Evolutionary conservation across 1,140 invertebrate species (phyloP).

Genomic region (Drosophila grimshawi): DNA sequence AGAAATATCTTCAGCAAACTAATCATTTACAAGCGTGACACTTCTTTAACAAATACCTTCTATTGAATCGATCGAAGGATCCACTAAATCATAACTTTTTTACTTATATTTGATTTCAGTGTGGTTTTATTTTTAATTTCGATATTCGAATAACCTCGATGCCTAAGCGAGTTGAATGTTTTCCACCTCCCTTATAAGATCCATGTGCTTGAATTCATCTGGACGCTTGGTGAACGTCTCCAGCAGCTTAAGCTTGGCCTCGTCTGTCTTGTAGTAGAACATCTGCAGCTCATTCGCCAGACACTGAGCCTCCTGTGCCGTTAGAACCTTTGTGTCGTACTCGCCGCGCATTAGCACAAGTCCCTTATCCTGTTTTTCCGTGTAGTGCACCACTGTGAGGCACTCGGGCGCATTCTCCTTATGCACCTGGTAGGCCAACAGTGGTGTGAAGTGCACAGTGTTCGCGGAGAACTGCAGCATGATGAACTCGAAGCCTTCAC

Average conservation of each 20-base stretch:
- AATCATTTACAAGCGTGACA: too few species aligned
- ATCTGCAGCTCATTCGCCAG: conserved; percentile 94
- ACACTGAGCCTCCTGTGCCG: conserved; percentile 92
- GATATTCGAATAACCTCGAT: not conserved
- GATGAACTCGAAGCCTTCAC: conserved; percentile 95
- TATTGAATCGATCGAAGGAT: too few species aligned
- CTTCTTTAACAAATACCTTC: too few species aligned
- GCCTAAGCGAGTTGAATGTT: conserved; percentile 86
- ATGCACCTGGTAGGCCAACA: conserved; percentile 94
- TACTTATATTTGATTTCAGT: not conserved
- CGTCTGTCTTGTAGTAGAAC: conserved; percentile 90
- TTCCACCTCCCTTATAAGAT: conserved; percentile 92
- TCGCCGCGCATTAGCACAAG: conserved; percentile 95
- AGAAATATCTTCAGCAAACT: too few species aligned
- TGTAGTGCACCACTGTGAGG: conserved; percentile 92
- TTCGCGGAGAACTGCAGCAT: conserved; percentile 91
- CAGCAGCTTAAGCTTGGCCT: conserved; percentile 88
- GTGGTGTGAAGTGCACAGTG: conserved; percentile 93
- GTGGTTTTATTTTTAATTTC: not conserved
- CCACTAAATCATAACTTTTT: not conserved
- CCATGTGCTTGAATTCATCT: conserved; percentile 92
- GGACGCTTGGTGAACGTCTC: conserved; percentile 90
- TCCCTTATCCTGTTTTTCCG: conserved; percentile 91
- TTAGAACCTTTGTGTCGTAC: conserved; percentile 92
- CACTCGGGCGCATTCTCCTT: conserved; percentile 97